Conservation (phyloP, 2,113 vertebrate species). For the Pterocles gutturalis region DNA sequence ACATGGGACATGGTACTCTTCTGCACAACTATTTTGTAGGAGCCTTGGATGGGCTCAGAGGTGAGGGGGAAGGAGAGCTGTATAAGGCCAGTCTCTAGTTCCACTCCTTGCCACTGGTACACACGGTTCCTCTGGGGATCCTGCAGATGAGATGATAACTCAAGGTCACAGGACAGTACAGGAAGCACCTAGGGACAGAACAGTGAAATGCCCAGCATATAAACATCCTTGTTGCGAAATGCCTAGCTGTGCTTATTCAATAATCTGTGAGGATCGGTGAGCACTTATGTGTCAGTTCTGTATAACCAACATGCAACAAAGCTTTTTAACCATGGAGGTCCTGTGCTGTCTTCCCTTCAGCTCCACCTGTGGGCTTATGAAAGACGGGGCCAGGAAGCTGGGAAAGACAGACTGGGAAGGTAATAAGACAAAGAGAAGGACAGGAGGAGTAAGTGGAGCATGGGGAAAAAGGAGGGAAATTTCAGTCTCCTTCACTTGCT, state of each 20-base stretch:
- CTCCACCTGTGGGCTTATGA: background rate
- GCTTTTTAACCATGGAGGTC: background rate
- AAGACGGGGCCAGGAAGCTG: background rate
- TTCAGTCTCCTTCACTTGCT: background rate
- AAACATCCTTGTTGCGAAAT: background rate
- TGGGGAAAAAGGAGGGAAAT: background rate
- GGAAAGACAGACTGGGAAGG: background rate
- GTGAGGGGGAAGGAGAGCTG: conserved; percentile 75
- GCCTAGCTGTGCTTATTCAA: background rate
- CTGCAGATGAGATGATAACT: conserved; percentile 31
- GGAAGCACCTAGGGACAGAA: background rate
- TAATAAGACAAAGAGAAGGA: background rate
- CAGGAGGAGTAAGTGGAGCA: background rate
- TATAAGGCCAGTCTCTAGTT: conserved; percentile 59
- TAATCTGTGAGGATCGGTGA: background rate
- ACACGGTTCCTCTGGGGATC: conserved; percentile 78
- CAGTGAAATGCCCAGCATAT: background rate
- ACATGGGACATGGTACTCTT: background rate
- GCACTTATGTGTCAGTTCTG: background rate
- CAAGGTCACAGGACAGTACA: background rate
- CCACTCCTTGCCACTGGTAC: conserved; percentile 71
- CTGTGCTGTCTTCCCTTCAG: background rate
- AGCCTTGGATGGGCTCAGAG: conserved; percentile 71
- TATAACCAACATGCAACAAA: background rate
- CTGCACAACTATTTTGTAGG: conserved; percentile 71